Percentiles rank a stretch among this genome's conserved stretches.
phyloP scores from a whole-genome alignment of 2,113 vertebrate species.

The Enhydra lutris region DNA sequence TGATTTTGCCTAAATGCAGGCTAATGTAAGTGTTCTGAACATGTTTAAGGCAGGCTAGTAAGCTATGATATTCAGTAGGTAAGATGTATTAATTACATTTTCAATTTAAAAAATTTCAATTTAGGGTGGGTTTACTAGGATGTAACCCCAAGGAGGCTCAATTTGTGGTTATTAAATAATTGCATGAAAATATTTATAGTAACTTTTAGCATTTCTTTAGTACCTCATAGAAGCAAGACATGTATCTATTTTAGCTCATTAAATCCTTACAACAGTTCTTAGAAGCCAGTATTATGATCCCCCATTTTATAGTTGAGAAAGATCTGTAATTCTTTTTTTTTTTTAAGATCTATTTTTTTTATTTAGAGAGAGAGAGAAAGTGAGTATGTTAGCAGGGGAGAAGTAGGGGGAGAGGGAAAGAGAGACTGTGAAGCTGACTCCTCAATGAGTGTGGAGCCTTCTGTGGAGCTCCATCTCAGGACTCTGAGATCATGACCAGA shows the following conservation, averaged over 20 bases:
- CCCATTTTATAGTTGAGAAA: background rate
- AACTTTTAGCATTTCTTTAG: background rate
- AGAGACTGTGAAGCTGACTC: background rate
- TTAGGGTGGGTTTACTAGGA: background rate
- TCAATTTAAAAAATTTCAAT: background rate
- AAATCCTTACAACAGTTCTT: background rate
- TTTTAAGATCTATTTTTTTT: background rate
- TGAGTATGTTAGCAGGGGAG: background rate
- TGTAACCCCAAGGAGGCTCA: background rate
- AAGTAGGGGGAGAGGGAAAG: background rate
- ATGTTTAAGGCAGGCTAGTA: background rate
- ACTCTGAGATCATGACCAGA: background rate
- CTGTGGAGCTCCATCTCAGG: background rate
- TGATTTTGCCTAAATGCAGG: background rate
- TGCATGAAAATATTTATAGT: conserved; percentile 20
- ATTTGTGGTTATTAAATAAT: background rate
- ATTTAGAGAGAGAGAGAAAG: background rate
- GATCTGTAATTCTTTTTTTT: background rate
- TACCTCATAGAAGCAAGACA: background rate
- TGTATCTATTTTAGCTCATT: background rate
- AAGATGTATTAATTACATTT: background rate
- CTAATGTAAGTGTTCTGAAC: background rate
- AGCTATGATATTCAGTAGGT: background rate
- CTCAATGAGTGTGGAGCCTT: background rate
- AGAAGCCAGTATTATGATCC: background rate